Evolutionary conservation across 2,797 vertebrate genomes (phyloP).

Genomic region (Geotrypetes seraphini): DNA sequence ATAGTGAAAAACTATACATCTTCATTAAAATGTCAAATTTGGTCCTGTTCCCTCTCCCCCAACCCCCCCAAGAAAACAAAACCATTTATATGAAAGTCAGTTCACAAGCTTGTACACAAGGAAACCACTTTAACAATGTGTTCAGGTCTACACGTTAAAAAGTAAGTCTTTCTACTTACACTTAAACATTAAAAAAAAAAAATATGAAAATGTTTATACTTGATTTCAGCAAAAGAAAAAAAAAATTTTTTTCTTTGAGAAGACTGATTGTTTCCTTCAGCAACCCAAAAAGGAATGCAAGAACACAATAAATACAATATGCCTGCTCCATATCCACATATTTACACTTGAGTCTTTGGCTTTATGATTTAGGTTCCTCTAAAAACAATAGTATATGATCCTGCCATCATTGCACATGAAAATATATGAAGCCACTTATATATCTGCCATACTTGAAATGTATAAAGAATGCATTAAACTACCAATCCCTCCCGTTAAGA

Average conservation of each 20-base stretch:
- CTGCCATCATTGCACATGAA: conserved; percentile 82
- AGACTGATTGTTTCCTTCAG: conserved; percentile 76
- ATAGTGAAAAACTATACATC: conserved; percentile 48
- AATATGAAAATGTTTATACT: conserved; percentile 78
- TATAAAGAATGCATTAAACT: conserved; percentile 49
- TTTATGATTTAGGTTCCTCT: conserved; percentile 90
- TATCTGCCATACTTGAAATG: conserved; percentile 56
- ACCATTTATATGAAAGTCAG: conserved; percentile 50
- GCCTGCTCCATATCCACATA: conserved; percentile 98
- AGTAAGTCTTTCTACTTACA: conserved; percentile 68
- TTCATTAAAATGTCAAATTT: conserved; percentile 51
- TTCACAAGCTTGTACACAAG: conserved; percentile 74
- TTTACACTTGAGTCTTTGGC: conserved; percentile 99
- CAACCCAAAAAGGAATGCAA: conserved; percentile 86
- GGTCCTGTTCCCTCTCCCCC: conserved; percentile 45
- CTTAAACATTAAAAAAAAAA: conserved; percentile 81
- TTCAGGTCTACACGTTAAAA: conserved; percentile 60
- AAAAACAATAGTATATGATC: conserved; percentile 67
- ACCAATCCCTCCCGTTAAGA: conserved; percentile 38
- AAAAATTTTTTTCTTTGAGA: conserved; percentile 61
- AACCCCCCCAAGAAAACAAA: no score
- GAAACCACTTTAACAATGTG: conserved; percentile 70
- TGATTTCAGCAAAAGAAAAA: conserved; percentile 68
- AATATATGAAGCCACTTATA: conserved; percentile 68
- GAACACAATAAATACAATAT: conserved; percentile 99